Evolutionary conservation across 2,888 invertebrate genomes (phyloP), one percentile per base, ranked within the genome.

Genomic region (Zootermopsis nevadensis): DNA sequence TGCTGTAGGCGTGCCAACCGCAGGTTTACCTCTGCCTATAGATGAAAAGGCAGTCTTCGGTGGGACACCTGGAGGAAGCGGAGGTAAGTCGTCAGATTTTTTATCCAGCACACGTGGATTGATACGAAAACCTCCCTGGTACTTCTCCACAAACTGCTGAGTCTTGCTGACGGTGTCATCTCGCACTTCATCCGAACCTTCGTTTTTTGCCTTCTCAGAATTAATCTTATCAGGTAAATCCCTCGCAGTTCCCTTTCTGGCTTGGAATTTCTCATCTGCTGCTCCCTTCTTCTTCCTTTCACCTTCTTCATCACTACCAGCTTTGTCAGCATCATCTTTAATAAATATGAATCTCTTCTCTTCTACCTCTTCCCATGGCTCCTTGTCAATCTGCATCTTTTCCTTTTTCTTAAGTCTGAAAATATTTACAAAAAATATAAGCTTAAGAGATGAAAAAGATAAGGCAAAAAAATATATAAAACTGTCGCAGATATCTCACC

Each of bases 351-450:
- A 89, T n/a, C 89, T 84, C 83, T 89, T 90, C 53, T 89, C 89
- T 48, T 89, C 90, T 8, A 89, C 84, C 27, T 90, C 90, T 79
- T 89, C 87, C 87, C 87, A 88, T 15, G 87, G 86, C 85, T 86
- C 87, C 84, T 85, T 86, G 30, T 86, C 86, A 48, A 85, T 24
- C 38, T 85, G 84, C 80, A 86, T 85, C 48, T 86, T 86, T 2
- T 92, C 91, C 86, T 93, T 93, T 89, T 93, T 93, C 89, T 93
- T 93, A 77, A 93, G 91, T 86, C 93, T 92, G 86, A 84, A 87
- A 86, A 82, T 12, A 60, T 27, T 60, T 27, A 60, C 8, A 38
- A 4, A 38, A 38, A 38, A 38, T 10, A 38, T 38, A 38, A 38
- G 38, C 38, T 38, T 10, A 38, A 48, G 48, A 48, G 48, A 48